Base-by-base conservation (phyloP, 2,797 vertebrate genomes). In the Natrix natrix region DNA sequence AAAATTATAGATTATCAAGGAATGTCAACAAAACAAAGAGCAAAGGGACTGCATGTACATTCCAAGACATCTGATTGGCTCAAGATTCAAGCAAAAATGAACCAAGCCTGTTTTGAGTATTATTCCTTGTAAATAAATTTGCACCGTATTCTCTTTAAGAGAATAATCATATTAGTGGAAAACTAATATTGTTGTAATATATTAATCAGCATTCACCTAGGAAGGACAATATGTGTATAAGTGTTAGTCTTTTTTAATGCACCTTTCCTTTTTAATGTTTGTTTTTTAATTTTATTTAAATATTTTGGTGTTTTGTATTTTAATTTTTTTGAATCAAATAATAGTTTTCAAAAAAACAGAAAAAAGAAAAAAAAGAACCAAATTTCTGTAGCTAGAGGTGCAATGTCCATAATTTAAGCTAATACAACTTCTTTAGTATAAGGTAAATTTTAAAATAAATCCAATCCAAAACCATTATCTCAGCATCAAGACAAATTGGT, bases 401-500 rank as follows among this genome's bases (percentile, higher is more conserved):
- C 37, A 78, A 74, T 74, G 7, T 8, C 12, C 2, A 8, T 24
- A 48, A 28, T 7, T 91, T 63, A 43, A 96, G 91, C 69, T 32
- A 92, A 7, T 5, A 43, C 32, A 63, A 37, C 94, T 94, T 88
- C 90, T 96, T 54, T 86, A 90, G 93, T n/a, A 94, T 63, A 95
- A 96, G 90, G 78, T 93, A 54, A 96, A 93, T 90, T 86, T 92
- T 92, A 54, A 94, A 95, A 96, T 83, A 95, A 90, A 83, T 6
- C 88, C 94, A 92, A 94, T 91, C 17, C 26, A 91, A 13, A 59
- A 93, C 87, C 32, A 92, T 91, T 37, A 90, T 93, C 92, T 59
- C 91, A 94, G 88, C 87, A 90, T 52, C 54, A 93, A 83, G 74
- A 91, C 93, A 93, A 61, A 59, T 91, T 8, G 59, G 14, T 95